Base-by-base conservation (phyloP, 2,888 invertebrate species). In the Meghimatium bilineatum region DNA sequence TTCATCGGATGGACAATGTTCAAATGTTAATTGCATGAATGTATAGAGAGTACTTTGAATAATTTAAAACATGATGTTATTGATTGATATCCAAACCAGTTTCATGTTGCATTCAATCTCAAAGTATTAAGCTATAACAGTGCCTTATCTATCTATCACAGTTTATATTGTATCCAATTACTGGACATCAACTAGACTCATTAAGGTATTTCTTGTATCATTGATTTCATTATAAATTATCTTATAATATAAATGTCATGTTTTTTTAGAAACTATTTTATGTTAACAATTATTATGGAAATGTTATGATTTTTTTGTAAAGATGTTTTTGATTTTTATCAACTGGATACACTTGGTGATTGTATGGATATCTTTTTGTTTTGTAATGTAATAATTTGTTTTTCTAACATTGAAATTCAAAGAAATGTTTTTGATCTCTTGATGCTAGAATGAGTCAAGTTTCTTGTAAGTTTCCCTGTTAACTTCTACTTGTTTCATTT, bases 261-360 rank as follows among this genome's bases (percentile, higher is more conserved):
- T 44, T 29, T 14, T 72, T 44, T 44, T 38, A 44, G 72, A 44
- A 72, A 44, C 72, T 44, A 72, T 72, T 72, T 72, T 44, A 38
- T 49, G n/a, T 44, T 44, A 44, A n/a, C n/a, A 44, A 44, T 72
- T n/a, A 72, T 29, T 49, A n/a, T 44, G 49, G 72, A 44, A n/a
- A 12, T 72, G 72, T 69, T 69, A 72, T 72, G n/a, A 72, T n/a
- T 72, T 72, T 72, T 38, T 72, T 72, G 72, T 72, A 72, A 44
- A 44, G n/a, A 44, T 17, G 3, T n/a, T 44, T 26, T 14, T 12
- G 36, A 23, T 14, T 69, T 36, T 38, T 36, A 69, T 38, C 36
- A 36, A 69, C 36, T 23, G 26, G 23, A 29, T 36, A 36, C 5
- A 23, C 38, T 69, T 72, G 49, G 44, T 49, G 38, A 72, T 49